Percentiles rank a stretch among this genome's conserved stretches.
Conservation (phyloP, 2,797 vertebrate genomes). For the Fistularia tabacaria region DNA sequence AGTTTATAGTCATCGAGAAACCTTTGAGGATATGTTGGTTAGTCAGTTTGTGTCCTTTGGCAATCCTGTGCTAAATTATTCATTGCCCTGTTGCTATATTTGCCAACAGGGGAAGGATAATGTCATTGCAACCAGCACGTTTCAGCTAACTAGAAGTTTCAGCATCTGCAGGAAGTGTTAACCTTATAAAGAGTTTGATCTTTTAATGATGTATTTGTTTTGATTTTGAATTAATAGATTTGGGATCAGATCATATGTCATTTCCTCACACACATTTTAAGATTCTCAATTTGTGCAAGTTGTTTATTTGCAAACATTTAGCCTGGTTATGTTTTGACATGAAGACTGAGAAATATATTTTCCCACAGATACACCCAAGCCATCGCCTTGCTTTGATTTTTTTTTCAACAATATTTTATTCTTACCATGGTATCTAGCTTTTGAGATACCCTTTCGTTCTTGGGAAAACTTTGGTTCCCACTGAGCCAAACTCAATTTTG, state of each 20-base stretch:
- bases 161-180: too few relatives aligned
- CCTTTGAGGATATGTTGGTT: slow-evolving; percentile 32
- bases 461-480: neutral
- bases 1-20: slow-evolving; percentile 16
- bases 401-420: too few relatives aligned
- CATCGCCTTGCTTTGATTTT: too few relatives aligned
- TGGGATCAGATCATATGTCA: too few relatives aligned
- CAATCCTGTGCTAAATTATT: slow-evolving; percentile 70
- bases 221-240: neutral
- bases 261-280: too few relatives aligned
- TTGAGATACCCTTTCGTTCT: too few relatives aligned
- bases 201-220: slow-evolving; percentile 6
- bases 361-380: neutral
- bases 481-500: slow-evolving; percentile 24
- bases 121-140: slow-evolving; percentile 46
- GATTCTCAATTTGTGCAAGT: too few relatives aligned
- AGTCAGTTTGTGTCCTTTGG: slow-evolving; percentile 63
- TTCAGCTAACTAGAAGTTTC: slow-evolving; percentile 36
- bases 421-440: too few relatives aligned
- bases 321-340: slow-evolving; percentile 6
- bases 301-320: neutral
- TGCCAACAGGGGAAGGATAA: slow-evolving; percentile 56
- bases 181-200: slow-evolving; percentile 29
- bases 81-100: slow-evolving; percentile 66
- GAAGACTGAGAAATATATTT: slow-evolving; percentile 5